Evolutionary conservation across 1,140 invertebrate species (phyloP), one percentile per base, ranked within the genome.

Genomic region (Andricus grossulariae): DNA sequence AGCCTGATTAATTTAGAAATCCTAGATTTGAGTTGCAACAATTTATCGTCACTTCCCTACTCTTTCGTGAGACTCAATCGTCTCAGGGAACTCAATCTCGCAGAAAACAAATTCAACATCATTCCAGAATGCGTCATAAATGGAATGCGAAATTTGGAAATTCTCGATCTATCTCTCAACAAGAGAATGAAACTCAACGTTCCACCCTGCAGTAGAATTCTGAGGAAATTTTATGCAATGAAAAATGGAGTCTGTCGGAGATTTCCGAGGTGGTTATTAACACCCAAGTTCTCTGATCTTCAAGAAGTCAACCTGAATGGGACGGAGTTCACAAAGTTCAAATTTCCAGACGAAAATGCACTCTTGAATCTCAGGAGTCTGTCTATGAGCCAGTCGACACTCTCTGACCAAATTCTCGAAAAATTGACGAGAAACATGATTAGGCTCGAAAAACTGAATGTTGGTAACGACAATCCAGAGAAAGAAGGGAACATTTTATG

Each of bases 251-350:
- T 11, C 0, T 79, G 80, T 19, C 60, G 16, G 0, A 50, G 19
- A 18, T 89, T 90, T 72, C 87, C 88, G 0, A 73, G 57, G 2
- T 90, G 88, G 88, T 55, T 90, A 25, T 72, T 90, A 0, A 81
- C 74, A 57, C 66, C 80, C 0, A 76, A 72, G 7, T 88, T 81
- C 8, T 74, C 51, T 0, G 57, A 80, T 8, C 71, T 89, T 0
- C 73, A 82, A 51, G 75, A 77, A 13, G 39, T 89, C 0, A 70
- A 70, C 13, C 52, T 89, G 10, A 80, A 86, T 25, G 12, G 71
- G 3, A 86, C 87, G 0, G 70, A 2, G 0, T 90, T 90, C 49
- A 15, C 75, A 15, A 32, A 25, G 0, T 86, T 81, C 18, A 2
- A 50, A 16, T 72, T 76, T 18, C 80, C 82, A 0, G 19, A 73